phyloP scores from a whole-genome alignment of 2,888 invertebrate genomes.

The Euzetes globulus region DNA sequence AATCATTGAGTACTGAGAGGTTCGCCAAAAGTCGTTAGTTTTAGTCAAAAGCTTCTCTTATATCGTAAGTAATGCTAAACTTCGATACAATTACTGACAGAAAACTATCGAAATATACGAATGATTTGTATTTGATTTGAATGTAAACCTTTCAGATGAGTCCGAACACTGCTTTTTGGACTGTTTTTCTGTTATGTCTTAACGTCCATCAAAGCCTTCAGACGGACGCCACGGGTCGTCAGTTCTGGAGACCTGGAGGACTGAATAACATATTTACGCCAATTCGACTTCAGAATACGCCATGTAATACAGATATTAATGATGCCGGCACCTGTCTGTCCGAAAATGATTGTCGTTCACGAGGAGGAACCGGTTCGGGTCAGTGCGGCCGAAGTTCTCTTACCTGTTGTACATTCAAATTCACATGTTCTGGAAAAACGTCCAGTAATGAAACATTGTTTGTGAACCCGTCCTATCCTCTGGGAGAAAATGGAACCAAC shows the following conservation, averaged over 20 bases:
- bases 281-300: constrained; percentile 67
- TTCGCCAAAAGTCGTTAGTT: not conserved
- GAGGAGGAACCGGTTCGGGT: constrained; percentile 67
- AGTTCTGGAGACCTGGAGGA: constrained; percentile 30
- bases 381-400: constrained; percentile 68
- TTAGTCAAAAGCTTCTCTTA: not conserved
- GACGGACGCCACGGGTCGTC: constrained; percentile 29
- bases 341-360: constrained; percentile 58
- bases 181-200: not conserved
- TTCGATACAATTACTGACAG: too few relatives aligned
- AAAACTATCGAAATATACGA: too few relatives aligned
- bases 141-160: not conserved
- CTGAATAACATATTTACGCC: constrained; percentile 58
- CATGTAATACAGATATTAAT: constrained; percentile 65
- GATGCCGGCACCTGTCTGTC: constrained; percentile 54
- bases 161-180: not conserved
- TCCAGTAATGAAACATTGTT: constrained; percentile 77
- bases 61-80: too few relatives aligned
- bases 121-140: too few relatives aligned
- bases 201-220: not conserved
- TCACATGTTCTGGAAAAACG: constrained; percentile 67
- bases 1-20: too few relatives aligned
- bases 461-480: constrained; percentile 72
- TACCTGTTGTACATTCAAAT: constrained; percentile 61
- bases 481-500: constrained; percentile 66